Evolutionary conservation across 2,113 vertebrate species (phyloP).

Genomic region (Plecotus auritus): DNA sequence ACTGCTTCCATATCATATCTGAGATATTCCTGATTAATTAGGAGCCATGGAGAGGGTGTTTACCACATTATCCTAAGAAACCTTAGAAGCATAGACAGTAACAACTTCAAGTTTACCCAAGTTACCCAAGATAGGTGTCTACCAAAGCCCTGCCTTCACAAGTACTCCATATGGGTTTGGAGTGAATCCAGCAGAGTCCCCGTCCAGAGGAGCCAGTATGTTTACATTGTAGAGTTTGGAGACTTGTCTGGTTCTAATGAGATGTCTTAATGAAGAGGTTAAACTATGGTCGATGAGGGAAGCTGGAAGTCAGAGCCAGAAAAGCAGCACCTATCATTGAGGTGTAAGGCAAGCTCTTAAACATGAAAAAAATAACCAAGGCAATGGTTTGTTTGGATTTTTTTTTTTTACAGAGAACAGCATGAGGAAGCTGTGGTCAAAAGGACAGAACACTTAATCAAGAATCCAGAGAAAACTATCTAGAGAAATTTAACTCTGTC

Average conservation of each 20-base stretch:
- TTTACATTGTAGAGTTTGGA: not conserved
- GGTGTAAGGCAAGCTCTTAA: not conserved
- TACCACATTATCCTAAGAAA: not conserved
- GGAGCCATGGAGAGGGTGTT: not conserved
- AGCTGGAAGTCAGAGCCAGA: not conserved
- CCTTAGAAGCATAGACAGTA: not conserved
- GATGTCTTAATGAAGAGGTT: not conserved
- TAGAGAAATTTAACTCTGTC: not conserved
- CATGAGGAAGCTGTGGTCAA: not conserved
- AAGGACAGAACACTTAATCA: not conserved
- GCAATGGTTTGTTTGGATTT: not conserved
- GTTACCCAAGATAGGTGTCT: not conserved
- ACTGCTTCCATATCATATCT: not conserved
- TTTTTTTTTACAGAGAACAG: not conserved
- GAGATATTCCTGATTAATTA: not conserved
- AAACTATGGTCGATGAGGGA: not conserved
- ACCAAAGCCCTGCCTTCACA: not conserved
- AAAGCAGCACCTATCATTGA: not conserved
- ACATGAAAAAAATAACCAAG: not conserved
- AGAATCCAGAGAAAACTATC: not conserved
- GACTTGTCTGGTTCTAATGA: not conserved
- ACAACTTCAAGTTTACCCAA: not conserved
- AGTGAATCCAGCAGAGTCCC: not conserved
- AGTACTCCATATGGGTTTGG: not conserved
- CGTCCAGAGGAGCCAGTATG: not conserved